phyloP scores from a whole-genome alignment of 1,140 invertebrate species.

The Asbolus verrucosus region DNA sequence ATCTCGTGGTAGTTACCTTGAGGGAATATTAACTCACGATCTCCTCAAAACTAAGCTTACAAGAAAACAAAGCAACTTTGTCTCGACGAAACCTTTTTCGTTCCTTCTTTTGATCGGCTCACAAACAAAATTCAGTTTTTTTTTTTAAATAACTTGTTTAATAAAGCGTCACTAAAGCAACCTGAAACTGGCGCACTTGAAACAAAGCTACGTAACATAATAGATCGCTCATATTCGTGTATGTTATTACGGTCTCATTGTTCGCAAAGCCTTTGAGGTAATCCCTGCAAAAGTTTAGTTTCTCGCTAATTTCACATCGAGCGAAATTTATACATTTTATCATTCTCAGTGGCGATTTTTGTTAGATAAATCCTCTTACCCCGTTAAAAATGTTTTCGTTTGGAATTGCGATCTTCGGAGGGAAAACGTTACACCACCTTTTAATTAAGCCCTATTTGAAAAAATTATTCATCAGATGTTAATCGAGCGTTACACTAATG shows the following conservation, averaged over 20 bases:
- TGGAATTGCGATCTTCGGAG: slow-evolving; percentile 2
- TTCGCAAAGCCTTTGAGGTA: slow-evolving; percentile 32
- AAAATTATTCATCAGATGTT: slow-evolving; percentile 32
- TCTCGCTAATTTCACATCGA: slow-evolving; percentile 28
- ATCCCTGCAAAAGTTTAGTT: slow-evolving; percentile 20
- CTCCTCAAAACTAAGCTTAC: slow-evolving; percentile 14
- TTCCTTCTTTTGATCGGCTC: slow-evolving; percentile 18
- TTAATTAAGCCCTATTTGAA: slow-evolving; percentile 20
- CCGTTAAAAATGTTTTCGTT: neutral
- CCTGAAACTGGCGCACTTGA: slow-evolving; percentile 26
- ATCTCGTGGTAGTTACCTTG: slow-evolving; percentile 13
- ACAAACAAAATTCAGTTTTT: slow-evolving; percentile 3
- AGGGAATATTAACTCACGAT: slow-evolving; percentile 27
- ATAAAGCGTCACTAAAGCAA: slow-evolving; percentile 22
- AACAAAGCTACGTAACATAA: slow-evolving; percentile 35
- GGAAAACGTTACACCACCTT: slow-evolving; percentile 6
- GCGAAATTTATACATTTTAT: slow-evolving; percentile 28
- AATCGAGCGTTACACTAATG: slow-evolving; percentile 8
- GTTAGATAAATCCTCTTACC: neutral
- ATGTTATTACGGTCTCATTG: slow-evolving; percentile 30
- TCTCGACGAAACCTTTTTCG: neutral
- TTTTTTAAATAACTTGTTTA: slow-evolving; percentile 28
- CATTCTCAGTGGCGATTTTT: neutral
- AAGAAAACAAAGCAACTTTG: slow-evolving; percentile 33
- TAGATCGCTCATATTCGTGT: slow-evolving; percentile 33